These are phyloP conservation scores for Clistopyga incitator DNA, from an alignment of 2,888 invertebrate genomes.

Conservation along the genomic window DNA sequence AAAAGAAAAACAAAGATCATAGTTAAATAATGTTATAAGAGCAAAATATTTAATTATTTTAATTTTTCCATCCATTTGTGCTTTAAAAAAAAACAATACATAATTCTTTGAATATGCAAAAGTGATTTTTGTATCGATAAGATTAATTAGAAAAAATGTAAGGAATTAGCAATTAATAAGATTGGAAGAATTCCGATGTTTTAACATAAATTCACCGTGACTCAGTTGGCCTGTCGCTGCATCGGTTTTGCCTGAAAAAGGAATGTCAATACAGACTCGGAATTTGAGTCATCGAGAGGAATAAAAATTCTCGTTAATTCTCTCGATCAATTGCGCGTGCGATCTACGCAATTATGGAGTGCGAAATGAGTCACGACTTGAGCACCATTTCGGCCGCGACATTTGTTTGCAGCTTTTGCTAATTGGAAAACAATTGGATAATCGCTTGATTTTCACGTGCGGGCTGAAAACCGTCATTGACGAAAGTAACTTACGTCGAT, in stretches of 20 bases:
- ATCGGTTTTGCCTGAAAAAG: background rate
- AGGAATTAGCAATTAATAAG: background rate
- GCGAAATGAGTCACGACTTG: conserved; percentile 43
- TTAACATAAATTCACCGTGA: background rate
- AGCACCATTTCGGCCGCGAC: conserved; percentile 24
- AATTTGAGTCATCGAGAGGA: conserved; percentile 57
- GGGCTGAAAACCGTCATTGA: conserved; percentile 23
- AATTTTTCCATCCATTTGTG: background rate
- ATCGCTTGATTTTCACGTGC: conserved; percentile 42
- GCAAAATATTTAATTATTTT: background rate
- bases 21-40: background rate
- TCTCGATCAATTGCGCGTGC: background rate
- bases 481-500: conserved; percentile 8
- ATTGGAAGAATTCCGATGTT: background rate
- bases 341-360: conserved; percentile 35
- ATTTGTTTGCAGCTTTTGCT: conserved; percentile 18
- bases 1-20: background rate
- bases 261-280: background rate
- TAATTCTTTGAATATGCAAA: background rate
- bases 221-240: background rate
- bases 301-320: conserved; percentile 57
- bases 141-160: too few species aligned
- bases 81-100: too few species aligned
- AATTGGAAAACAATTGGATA: conserved; percentile 33
- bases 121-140: background rate